A percentile compares a stretch with the other conserved stretches of the same genome.
Conservation (phyloP, 2,888 invertebrate genomes). For the Chymomyza fuscimana region DNA sequence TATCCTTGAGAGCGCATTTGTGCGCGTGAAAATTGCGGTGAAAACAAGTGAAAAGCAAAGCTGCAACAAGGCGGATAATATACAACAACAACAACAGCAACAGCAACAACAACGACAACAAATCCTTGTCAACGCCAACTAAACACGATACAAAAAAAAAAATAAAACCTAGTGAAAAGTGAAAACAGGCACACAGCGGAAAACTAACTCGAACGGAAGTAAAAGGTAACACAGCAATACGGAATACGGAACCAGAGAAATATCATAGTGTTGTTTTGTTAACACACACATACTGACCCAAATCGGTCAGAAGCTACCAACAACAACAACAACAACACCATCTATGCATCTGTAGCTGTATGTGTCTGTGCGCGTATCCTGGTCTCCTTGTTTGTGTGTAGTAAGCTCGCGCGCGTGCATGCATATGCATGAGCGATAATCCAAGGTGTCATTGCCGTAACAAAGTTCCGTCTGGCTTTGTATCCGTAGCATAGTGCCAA, state of each 20-base stretch:
- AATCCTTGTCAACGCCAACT: slow-evolving; percentile 28
- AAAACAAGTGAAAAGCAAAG: slow-evolving; percentile 36
- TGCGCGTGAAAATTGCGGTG: slow-evolving; percentile 32
- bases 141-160: slow-evolving; percentile 32
- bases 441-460: slow-evolving; percentile 53
- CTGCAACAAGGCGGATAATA: slow-evolving; percentile 46
- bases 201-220: not conserved
- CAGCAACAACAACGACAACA: slow-evolving; percentile 9
- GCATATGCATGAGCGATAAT: slow-evolving; percentile 53
- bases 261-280: slow-evolving; percentile 59
- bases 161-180: slow-evolving; percentile 20
- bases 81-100: slow-evolving; percentile 11
- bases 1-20: slow-evolving; percentile 48
- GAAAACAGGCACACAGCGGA: slow-evolving; percentile 19
- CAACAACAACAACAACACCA: no score
- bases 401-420: slow-evolving; percentile 9
- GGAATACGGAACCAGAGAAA: slow-evolving; percentile 21
- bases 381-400: slow-evolving; percentile 10
- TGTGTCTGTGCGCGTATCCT: not conserved
- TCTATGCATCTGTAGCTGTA: no score
- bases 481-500: slow-evolving; percentile 8
- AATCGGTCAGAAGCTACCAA: slow-evolving; percentile 35
- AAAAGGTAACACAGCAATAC: slow-evolving; percentile 10
- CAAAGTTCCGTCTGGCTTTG: slow-evolving; percentile 40
- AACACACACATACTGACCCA: slow-evolving; percentile 60